Conservation (phyloP, 2,888 invertebrate genomes). For the Cosmia pyralina region DNA sequence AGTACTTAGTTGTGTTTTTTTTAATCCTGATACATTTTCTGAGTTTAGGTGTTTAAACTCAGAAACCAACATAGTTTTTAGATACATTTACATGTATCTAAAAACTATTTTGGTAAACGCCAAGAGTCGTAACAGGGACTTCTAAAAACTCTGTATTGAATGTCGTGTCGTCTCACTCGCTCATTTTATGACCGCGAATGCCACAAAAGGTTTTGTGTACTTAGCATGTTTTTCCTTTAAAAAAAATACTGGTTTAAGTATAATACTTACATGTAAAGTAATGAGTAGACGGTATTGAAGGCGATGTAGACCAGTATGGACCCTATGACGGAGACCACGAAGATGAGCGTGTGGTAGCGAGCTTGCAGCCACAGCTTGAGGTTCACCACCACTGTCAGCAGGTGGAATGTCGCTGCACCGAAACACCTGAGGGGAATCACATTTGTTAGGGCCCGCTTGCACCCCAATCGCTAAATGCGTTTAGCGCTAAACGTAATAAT, state of each 20-base stretch:
- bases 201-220: not conserved
- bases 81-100: not conserved
- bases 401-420: constrained; percentile 91
- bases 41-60: not conserved
- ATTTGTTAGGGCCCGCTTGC: not conserved
- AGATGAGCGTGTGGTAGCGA: constrained; percentile 89
- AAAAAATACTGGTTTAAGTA: too few relatives aligned
- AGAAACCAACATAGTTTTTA: too few relatives aligned
- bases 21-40: not conserved
- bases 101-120: not conserved
- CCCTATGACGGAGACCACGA: constrained; percentile 87
- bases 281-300: constrained; percentile 90
- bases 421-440: constrained; percentile 83
- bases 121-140: not conserved
- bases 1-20: not conserved
- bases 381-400: constrained; percentile 90
- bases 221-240: not conserved
- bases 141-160: not conserved
- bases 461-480: not conserved
- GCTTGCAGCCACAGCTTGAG: constrained; percentile 91
- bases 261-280: constrained; percentile 90
- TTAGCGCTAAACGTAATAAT: too few relatives aligned
- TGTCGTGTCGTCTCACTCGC: not conserved
- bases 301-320: constrained; percentile 87
- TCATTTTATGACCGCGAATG: not conserved